Conservation (phyloP, 1,140 invertebrate genomes). For the Papilio xuthus region DNA sequence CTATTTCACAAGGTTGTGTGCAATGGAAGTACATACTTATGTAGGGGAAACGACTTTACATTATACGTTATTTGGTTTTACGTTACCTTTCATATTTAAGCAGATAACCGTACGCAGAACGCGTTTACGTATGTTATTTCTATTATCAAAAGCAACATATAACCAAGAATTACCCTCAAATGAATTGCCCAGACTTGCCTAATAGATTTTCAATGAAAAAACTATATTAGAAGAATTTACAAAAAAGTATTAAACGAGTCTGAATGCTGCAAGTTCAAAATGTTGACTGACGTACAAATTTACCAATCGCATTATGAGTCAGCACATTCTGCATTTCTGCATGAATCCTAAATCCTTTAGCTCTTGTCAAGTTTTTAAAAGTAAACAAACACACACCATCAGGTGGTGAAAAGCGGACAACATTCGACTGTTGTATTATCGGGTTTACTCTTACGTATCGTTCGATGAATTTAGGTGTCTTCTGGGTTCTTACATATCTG, state of each 20-base stretch:
- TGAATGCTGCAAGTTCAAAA: no score
- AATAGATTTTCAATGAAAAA: no score
- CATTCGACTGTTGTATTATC: background rate
- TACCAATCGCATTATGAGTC: no score
- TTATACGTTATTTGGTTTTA: background rate
- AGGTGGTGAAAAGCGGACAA: background rate
- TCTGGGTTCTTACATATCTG: background rate
- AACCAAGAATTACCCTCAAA: background rate
- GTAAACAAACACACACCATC: background rate
- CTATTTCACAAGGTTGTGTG: constrained; percentile 31
- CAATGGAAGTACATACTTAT: background rate
- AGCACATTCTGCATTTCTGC: no score
- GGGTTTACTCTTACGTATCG: background rate
- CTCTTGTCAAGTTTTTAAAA: background rate
- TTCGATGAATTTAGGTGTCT: background rate
- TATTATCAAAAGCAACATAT: background rate
- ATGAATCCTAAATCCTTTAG: background rate
- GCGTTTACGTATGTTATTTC: no score
- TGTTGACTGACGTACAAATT: no score
- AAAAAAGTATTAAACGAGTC: no score
- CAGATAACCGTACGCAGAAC: background rate
- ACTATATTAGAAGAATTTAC: no score
- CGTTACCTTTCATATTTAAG: background rate
- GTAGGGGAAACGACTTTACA: background rate
- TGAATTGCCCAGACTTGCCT: no score